Base-by-base conservation (phyloP, 2,797 vertebrate species). In the Sandelia bainsii region DNA sequence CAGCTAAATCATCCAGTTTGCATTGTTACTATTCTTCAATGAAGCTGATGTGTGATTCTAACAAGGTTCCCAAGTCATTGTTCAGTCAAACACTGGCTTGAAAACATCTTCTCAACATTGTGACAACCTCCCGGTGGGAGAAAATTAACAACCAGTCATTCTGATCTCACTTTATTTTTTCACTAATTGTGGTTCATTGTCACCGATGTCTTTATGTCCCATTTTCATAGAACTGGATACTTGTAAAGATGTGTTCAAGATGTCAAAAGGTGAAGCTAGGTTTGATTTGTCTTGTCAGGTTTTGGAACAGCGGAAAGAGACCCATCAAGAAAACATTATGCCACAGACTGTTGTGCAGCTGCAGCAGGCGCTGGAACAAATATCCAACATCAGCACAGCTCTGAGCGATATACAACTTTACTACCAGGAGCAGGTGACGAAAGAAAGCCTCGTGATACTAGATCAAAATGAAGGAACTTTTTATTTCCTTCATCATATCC, bases 331-430 rank as follows among this genome's bases (percentile, higher is more conserved):
- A 73, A 93, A 90, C 22, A 0, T 54, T 37, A 69, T 77, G 69
- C 12, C 46, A 0, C 92, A 87, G 5, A 72, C 77, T 5, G 81
- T 76, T 1, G 51, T 79, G 42, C 92, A 91, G 84, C 88, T 96
- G 22, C 82, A 92, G 44, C 87, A 86, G 9, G 94, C 94, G 4
- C 82, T 96, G 80, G 77, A 91, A 13, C 93, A 96, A 7, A 86
- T 96, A 71, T 81, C 90, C 8, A 45, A 20, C 11, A 73, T 94
- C 72, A 90, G 68, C 62, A 71, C 37, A 7, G 60, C 51, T 8
- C 90, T 96, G 84, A 85, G 91, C 17, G 86, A 93, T 17, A 86
- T 94, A 25, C 91, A 87, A 5, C 69, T 56, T 52, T 71, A 81
- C 61, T 92, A 93, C 64, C 83, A 87, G 60, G 82, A 56, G 48